Evolutionary conservation across 1,140 invertebrate genomes (phyloP).

Genomic region (Theocolax elegans): DNA sequence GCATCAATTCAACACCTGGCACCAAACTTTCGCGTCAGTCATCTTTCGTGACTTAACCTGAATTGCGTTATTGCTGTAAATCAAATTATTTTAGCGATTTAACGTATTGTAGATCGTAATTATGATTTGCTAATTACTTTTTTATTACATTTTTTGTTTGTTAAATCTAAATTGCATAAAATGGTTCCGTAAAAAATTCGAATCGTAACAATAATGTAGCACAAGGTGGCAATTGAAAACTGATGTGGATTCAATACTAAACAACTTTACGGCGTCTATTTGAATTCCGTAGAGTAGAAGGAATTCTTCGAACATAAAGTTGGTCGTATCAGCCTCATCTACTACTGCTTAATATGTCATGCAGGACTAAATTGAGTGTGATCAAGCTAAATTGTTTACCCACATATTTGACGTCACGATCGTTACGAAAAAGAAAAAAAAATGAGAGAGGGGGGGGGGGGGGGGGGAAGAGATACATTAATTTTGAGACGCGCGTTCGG

Average conservation of each 20-base stretch:
- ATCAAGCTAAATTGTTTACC: slow-evolving; percentile 40
- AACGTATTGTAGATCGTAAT: background rate
- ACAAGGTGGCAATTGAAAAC: slow-evolving; percentile 5
- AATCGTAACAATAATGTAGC: background rate
- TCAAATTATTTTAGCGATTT: slow-evolving; percentile 14
- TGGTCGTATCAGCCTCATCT: slow-evolving; percentile 7
- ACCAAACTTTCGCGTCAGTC: slow-evolving; percentile 33
- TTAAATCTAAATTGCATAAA: background rate
- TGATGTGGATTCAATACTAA: background rate
- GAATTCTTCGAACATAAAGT: slow-evolving; percentile 18
- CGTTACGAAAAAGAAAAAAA: slow-evolving; percentile 1
- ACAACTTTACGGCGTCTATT: too few species aligned
- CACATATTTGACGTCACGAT: slow-evolving; percentile 35
- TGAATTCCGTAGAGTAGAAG: background rate
- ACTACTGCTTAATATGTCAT: slow-evolving; percentile 28
- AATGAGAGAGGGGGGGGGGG: background rate
- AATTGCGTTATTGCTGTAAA: slow-evolving; percentile 27
- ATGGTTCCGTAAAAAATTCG: background rate
- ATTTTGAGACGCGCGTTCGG: slow-evolving; percentile 8
- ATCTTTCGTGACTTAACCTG: slow-evolving; percentile 37
- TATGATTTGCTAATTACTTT: too few species aligned
- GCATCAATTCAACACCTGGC: slow-evolving; percentile 14
- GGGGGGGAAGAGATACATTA: slow-evolving; percentile 25
- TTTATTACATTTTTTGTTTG: too few species aligned
- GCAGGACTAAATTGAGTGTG: slow-evolving; percentile 36